phyloP scores from a whole-genome alignment of 2,113 vertebrate genomes.

The Alosa alosa region DNA sequence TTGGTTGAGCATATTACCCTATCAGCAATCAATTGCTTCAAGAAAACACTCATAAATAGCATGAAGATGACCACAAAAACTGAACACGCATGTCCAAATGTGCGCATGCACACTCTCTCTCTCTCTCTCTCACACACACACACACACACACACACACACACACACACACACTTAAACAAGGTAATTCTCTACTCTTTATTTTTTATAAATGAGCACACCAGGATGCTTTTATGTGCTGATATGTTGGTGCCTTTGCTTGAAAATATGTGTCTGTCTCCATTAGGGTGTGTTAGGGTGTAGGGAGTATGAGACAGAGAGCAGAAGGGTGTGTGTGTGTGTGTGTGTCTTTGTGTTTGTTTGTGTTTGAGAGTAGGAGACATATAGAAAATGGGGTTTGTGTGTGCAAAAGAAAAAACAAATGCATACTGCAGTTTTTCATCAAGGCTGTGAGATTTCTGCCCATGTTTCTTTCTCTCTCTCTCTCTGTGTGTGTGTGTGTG shows the following conservation, averaged over 20 bases:
- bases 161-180: not conserved
- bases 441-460: not conserved
- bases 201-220: too few relatives aligned
- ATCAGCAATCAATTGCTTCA: not conserved
- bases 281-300: not conserved
- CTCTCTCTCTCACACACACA: too few relatives aligned
- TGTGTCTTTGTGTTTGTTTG: not conserved
- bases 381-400: not conserved
- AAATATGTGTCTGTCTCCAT: too few relatives aligned
- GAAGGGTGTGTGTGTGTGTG: not conserved
- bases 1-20: too few relatives aligned
- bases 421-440: not conserved
- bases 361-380: not conserved
- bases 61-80: too few relatives aligned
- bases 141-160: too few relatives aligned
- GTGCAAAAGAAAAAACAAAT: not conserved
- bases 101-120: not conserved
- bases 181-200: too few relatives aligned
- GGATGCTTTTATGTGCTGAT: not conserved
- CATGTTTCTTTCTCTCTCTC: not conserved
- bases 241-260: not conserved
- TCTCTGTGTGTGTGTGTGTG: not conserved
- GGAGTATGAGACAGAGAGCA: too few relatives aligned
- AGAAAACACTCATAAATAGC: not conserved
- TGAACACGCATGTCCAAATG: conserved; percentile 5